Evolutionary conservation across 2,797 vertebrate species (phyloP).

Genomic region (Diplodus sargus): DNA sequence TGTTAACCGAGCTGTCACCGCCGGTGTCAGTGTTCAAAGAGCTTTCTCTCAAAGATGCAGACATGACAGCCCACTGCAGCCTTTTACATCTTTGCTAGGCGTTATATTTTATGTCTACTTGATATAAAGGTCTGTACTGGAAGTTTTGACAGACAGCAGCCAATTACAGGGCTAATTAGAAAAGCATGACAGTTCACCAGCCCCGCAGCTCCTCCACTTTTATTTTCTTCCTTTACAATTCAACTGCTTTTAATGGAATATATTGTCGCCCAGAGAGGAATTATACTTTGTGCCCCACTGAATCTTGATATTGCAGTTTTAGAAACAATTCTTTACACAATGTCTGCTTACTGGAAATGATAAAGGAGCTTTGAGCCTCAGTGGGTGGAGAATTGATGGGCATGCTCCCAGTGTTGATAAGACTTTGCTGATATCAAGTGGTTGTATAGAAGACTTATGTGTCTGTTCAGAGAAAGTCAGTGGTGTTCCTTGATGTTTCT

Average conservation of each 20-base stretch:
- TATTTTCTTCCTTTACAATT: background rate
- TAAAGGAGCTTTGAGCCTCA: background rate
- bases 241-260: background rate
- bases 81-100: background rate
- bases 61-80: background rate
- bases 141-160: background rate
- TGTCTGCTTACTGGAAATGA: background rate
- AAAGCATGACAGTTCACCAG: no score
- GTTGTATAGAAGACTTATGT: background rate
- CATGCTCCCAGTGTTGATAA: background rate
- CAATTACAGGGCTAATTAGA: background rate
- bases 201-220: background rate
- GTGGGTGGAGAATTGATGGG: background rate
- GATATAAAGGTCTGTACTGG: accelerated
- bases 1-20: background rate
- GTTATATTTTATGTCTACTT: accelerated
- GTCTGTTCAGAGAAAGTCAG: background rate
- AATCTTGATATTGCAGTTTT: background rate
- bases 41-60: background rate
- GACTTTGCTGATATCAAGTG: background rate
- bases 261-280: background rate
- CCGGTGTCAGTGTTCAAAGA: background rate
- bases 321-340: background rate
- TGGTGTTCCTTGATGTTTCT: background rate
- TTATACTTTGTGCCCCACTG: background rate